phyloP scores from a whole-genome alignment of 2,113 vertebrate genomes.

The Vidua chalybeata region DNA sequence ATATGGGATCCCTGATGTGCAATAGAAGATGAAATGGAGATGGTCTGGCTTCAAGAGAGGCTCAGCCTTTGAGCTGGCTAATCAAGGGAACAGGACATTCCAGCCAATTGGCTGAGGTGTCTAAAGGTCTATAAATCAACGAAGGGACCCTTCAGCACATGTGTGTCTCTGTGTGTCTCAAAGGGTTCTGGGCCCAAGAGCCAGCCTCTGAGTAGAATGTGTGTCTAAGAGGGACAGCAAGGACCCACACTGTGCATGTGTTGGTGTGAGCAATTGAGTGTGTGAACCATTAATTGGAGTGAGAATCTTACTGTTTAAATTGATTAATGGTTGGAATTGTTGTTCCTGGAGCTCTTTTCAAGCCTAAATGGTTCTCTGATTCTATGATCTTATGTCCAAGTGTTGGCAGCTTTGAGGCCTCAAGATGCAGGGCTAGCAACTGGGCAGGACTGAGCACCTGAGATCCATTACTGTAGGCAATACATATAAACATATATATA shows the following conservation, averaged over 20 bases:
- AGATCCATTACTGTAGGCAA: background rate
- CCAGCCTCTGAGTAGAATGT: background rate
- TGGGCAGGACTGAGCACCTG: background rate
- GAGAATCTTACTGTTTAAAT: background rate
- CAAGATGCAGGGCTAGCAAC: background rate
- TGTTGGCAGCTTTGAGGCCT: background rate
- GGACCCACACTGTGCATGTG: background rate
- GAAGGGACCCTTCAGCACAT: rapidly evolving
- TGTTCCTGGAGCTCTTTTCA: background rate
- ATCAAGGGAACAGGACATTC: background rate
- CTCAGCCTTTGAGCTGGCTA: background rate
- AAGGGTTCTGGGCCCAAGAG: background rate
- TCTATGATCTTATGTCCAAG: background rate
- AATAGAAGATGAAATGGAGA: background rate
- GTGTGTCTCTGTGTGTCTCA: background rate
- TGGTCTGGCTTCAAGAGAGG: background rate
- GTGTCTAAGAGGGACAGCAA: background rate
- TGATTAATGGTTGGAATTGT: background rate
- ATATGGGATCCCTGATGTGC: background rate
- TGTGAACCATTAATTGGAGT: too few relatives aligned
- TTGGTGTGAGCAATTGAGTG: background rate
- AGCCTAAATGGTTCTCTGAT: background rate
- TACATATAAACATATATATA: rapidly evolving
- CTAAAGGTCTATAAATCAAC: background rate
- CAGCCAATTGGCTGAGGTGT: background rate